Evolutionary conservation across 2,888 invertebrate species (phyloP).

Genomic region (Chymomyza caudatula): DNA sequence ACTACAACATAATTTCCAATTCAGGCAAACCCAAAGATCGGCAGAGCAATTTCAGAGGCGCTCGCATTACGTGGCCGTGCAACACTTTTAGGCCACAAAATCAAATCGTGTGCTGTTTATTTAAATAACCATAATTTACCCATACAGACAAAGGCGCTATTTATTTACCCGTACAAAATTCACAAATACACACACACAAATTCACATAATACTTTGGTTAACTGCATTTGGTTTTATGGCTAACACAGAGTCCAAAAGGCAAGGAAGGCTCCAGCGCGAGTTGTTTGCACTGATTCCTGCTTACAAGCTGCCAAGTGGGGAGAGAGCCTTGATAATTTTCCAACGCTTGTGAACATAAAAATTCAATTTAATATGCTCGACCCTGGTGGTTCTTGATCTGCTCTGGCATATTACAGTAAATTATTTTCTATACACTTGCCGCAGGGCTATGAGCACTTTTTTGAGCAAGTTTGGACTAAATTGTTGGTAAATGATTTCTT

Average conservation of each 20-base stretch:
- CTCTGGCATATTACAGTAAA: constrained; percentile 11
- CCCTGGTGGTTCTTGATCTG: constrained; percentile 16
- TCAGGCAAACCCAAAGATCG: background rate
- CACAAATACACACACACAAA: background rate
- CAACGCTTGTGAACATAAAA: constrained; percentile 61
- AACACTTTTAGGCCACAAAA: constrained; percentile 70
- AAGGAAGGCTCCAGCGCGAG: background rate
- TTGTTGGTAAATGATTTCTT: too few species aligned
- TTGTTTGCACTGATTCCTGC: constrained; percentile 22
- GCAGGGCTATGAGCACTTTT: background rate
- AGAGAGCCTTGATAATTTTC: constrained; percentile 48
- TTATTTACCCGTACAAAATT: constrained; percentile 63
- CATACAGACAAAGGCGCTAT: constrained; percentile 52
- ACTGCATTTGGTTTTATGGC: constrained; percentile 21
- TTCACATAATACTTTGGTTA: background rate
- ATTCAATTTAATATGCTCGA: constrained; percentile 70
- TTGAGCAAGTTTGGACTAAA: too few species aligned
- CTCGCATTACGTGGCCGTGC: constrained; percentile 51
- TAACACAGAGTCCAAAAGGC: constrained; percentile 21
- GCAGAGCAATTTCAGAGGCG: constrained; percentile 56
- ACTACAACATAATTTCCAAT: constrained; percentile 66
- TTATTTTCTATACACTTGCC: background rate
- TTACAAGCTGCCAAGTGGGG: constrained; percentile 27
- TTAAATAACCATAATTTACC: constrained; percentile 77
- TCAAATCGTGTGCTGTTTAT: constrained; percentile 77